Conservation (phyloP, 2,113 vertebrate species). For the Menidia beryllina region DNA sequence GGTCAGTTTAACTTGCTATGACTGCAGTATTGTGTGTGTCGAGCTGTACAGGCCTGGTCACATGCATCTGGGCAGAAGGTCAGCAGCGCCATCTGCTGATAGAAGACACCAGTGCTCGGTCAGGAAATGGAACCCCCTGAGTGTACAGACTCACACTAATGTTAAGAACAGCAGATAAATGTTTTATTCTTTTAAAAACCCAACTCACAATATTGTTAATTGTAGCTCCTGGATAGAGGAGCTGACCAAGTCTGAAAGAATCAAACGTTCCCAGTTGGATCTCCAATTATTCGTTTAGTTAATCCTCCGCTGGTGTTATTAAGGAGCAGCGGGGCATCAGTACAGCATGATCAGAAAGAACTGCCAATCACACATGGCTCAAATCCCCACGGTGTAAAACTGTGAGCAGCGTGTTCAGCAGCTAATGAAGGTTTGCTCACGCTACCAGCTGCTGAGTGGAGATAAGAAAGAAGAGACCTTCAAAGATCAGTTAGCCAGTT, state of each 20-base stretch:
- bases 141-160: neutral
- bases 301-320: slow-evolving; percentile 49
- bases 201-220: too few relatives aligned
- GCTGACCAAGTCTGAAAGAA: slow-evolving; percentile 8
- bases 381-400: slow-evolving; percentile 25
- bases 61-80: slow-evolving; percentile 13
- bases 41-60: too few relatives aligned
- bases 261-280: slow-evolving; percentile 12
- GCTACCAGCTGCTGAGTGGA: slow-evolving; percentile 27
- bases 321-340: slow-evolving; percentile 33
- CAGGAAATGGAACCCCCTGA: neutral
- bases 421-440: slow-evolving; percentile 37
- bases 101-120: slow-evolving; percentile 1
- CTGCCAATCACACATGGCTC: slow-evolving; percentile 55
- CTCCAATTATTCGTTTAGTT: slow-evolving; percentile 46
- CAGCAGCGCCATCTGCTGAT: slow-evolving; percentile 60
- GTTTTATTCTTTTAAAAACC: neutral
- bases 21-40: neutral
- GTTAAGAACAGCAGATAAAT: too few relatives aligned
- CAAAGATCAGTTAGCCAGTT: neutral
- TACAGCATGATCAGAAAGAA: slow-evolving; percentile 38
- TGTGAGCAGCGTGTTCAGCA: slow-evolving; percentile 12
- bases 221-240: neutral
- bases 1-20: neutral
- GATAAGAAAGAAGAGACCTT: slow-evolving; percentile 33